Evolutionary conservation across 53 echinoderm and acorn worm genomes (phyloP), one percentile per base, ranked within the genome.

Genomic region (Holothuria leucospilota): DNA sequence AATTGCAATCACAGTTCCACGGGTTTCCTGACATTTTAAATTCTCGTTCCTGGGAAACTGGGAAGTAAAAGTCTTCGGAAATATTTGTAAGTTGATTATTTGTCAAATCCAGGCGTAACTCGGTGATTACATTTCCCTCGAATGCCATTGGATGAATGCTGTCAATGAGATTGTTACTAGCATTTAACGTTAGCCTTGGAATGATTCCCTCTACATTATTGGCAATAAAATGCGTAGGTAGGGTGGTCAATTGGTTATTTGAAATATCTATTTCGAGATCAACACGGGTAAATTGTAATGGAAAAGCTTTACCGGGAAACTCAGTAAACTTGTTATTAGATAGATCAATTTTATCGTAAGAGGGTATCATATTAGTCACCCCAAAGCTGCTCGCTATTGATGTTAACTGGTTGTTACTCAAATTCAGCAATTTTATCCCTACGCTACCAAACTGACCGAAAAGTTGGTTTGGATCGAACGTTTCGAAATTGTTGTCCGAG

Each of bases 1-100:
- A 56, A 28, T 78, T 78, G 29, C 78, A 78, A 59, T 78, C 78
- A 29, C 78, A 78, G 51, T 78, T 78, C 78, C 78, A 78, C 28
- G 78, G 78, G 28, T 78, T 78, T 30, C 78, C 78, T 11, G 78
- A 78, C 59, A 78, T 56, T 20, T 78, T 27, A 29, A 78, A 58
- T 24, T 29, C 78, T 24, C 59, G 56, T 10, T 56, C 58, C 51
- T 13, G 28, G 13, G 78, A 78, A 30, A 58, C 23, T 28, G 78
- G 78, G 16, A 78, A 78, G 18, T 78, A 26, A 28, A 78, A 78
- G 23, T 53, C 59, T n/a, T 28, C 29, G 13, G 78, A 59, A 59
- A 78, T 53, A 16, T 29, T 78, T 29, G 59, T 78, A 21, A 78
- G 51, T 27, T 29, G 26, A 28, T 78, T 78, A 20, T 59, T 52